Base-by-base conservation (phyloP, 1,140 invertebrate genomes). In the Calliphora vicina region DNA sequence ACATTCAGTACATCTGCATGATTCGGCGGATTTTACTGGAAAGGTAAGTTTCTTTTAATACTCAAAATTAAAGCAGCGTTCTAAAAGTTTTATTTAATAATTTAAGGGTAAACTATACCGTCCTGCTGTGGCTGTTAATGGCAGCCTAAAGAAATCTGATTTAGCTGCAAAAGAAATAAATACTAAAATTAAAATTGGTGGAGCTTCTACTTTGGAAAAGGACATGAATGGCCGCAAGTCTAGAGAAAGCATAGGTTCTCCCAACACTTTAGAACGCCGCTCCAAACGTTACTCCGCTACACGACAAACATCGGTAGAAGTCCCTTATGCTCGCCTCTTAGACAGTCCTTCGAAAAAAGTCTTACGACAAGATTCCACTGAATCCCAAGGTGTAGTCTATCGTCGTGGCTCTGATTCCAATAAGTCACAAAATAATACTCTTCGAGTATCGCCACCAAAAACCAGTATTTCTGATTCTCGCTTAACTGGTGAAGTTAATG, bases 401-500 rank as follows among this genome's bases (percentile, higher is more conserved):
- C 82, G 88, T 42, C 86, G 88, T 17, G 96, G 96, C 85, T 96
- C 95, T 25, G 95, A 96, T 86, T 96, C 95, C 1, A 95, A 88
- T 20, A 95, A 91, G 90, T 95, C 13, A 93, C 84, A 93, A 92
- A 94, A 82, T 82, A 83, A 85, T 80, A 83, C 80, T 26, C 29
- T 90, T 72, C 85, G 87, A 1, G 87, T 90, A 1, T 90, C 89
- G 61, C 86, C 88, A 71, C 89, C 91, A 92, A 90, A 90, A 92
- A 93, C 94, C 91, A 96, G 95, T 87, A 93, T 94, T 4, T 96
- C 96, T 0, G 96, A 97, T 91, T 97, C 96, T 0, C 95, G 95
- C 90, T 90, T 97, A 74, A 95, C 96, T 4, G 94, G 95, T 0
- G 94, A 95, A 57, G 85, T 42, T 20, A 84, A 86, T 0, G 72